Evolutionary conservation across 2,113 vertebrate species (phyloP).

Genomic region (Strix aluco): DNA sequence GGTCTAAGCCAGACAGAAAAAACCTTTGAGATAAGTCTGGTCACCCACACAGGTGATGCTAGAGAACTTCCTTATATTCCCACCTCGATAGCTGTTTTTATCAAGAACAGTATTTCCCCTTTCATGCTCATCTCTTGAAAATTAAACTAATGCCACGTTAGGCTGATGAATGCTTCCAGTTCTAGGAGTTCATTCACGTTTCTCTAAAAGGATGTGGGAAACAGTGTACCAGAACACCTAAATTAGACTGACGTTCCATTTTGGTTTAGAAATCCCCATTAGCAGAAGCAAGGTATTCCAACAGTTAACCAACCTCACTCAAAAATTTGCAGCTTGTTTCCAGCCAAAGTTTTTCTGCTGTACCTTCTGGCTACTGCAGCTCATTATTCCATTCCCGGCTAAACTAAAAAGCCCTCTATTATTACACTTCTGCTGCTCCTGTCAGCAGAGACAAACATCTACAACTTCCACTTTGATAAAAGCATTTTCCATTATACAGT

Average conservation of each 20-base stretch:
- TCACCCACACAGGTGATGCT: background rate
- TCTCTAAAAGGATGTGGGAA: background rate
- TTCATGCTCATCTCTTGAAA: background rate
- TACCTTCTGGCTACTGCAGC: constrained; percentile 43
- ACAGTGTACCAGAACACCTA: background rate
- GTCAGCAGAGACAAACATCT: constrained; percentile 57
- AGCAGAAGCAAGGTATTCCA: constrained; percentile 38
- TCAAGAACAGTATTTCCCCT: background rate
- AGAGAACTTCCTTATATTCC: background rate
- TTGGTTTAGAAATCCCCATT: background rate
- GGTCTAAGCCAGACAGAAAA: background rate
- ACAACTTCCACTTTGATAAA: constrained; percentile 37
- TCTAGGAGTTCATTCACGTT: background rate
- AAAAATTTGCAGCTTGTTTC: constrained; percentile 36
- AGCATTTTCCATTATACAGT: background rate
- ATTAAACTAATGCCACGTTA: background rate
- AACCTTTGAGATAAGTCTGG: accelerated
- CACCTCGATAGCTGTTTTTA: background rate
- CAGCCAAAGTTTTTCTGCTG: background rate
- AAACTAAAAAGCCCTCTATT: constrained; percentile 43
- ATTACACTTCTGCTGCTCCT: constrained; percentile 48
- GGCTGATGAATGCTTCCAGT: background rate
- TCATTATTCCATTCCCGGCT: constrained; percentile 27
- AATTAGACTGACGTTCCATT: background rate
- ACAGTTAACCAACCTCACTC: constrained; percentile 43